Percentiles rank a stretch among this genome's conserved stretches.
phyloP scores from a whole-genome alignment of 2,113 vertebrate species.

The Otus sunia region DNA sequence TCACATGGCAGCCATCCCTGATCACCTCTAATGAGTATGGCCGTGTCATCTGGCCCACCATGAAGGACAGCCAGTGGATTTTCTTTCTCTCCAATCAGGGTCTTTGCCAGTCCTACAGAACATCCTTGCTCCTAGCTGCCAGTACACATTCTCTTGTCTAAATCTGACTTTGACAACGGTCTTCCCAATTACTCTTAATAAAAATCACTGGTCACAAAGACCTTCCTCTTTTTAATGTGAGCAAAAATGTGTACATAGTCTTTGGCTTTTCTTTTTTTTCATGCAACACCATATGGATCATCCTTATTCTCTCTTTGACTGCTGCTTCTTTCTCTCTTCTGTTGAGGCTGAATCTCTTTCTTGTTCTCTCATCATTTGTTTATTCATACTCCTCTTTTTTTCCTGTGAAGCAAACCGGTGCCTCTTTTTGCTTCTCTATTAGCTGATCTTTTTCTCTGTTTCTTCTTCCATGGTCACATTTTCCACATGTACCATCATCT shows the following conservation, averaged over 20 bases:
- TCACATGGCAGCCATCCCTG: not conserved
- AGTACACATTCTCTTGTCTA: not conserved
- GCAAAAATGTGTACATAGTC: not conserved
- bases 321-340: not conserved
- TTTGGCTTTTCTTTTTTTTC: not conserved
- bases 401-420: not conserved
- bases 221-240: not conserved
- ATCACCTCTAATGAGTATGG: not conserved
- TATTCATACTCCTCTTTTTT: not conserved
- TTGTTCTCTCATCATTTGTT: not conserved
- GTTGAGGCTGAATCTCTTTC: not conserved
- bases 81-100: not conserved
- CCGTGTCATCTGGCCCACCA: not conserved
- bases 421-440: not conserved
- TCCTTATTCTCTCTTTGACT: not conserved
- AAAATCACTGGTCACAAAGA: not conserved
- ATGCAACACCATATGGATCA: not conserved
- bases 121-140: not conserved
- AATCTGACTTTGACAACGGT: not conserved
- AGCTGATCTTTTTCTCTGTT: not conserved
- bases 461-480: not conserved
- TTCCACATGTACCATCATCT: not conserved
- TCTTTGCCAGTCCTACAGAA: not conserved
- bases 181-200: not conserved
- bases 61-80: not conserved